Evolutionary conservation across 1,140 invertebrate species (phyloP).

Genomic region (Trichonephila clavipes): DNA sequence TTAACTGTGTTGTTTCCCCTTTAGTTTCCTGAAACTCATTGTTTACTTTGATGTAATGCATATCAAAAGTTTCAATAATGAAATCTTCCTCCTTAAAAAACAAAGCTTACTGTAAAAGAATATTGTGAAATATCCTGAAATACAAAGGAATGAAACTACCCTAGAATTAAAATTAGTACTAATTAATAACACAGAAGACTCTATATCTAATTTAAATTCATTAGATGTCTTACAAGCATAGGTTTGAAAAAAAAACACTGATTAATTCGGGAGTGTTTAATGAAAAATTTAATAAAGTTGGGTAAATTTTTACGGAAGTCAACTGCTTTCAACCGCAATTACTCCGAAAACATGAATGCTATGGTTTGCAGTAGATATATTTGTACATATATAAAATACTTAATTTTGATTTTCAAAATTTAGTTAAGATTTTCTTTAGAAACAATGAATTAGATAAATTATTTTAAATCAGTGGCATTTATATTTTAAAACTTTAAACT

Average conservation of each 20-base stretch:
- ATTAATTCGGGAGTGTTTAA: not conserved
- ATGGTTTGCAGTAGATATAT: not conserved
- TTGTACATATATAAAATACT: not conserved
- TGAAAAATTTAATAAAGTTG: not conserved
- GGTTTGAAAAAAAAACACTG: not conserved
- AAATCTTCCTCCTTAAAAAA: constrained; percentile 21
- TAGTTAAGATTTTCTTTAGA: not conserved
- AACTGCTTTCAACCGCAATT: not conserved
- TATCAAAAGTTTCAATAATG: constrained; percentile 30
- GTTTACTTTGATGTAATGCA: constrained; percentile 48
- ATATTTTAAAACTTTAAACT: not conserved
- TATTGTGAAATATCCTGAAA: not conserved
- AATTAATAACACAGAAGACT: not conserved
- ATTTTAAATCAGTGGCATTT: not conserved
- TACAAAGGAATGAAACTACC: not conserved
- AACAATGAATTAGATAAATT: not conserved
- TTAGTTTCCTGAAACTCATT: not conserved
- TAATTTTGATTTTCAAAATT: not conserved
- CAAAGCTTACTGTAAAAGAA: not conserved
- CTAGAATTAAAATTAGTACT: constrained; percentile 14
- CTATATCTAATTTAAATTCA: constrained; percentile 25
- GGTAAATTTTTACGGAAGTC: not conserved
- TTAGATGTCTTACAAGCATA: not conserved
- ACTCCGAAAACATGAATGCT: not conserved
- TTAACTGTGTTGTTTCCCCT: constrained; percentile 26